Conservation (phyloP, 2,113 vertebrate species). For the Sialia sialis region DNA sequence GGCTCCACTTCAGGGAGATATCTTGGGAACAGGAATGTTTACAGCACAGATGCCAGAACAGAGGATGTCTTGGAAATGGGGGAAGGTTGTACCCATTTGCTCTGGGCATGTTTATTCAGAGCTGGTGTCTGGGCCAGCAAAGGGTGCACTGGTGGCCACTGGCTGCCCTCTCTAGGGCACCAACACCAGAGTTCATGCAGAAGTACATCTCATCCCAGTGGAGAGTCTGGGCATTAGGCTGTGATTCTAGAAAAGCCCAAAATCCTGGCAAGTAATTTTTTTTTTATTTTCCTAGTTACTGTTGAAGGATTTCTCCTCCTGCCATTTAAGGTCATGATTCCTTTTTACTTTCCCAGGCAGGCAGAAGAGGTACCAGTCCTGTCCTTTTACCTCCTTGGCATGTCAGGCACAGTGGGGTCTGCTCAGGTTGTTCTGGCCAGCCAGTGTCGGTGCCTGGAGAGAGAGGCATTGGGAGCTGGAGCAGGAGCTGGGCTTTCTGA, state of each 20-base stretch:
- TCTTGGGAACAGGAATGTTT: neutral
- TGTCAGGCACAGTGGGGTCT: neutral
- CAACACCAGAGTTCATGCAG: neutral
- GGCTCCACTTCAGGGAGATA: neutral
- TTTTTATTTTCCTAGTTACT: neutral
- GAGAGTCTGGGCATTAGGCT: neutral
- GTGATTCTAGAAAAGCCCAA: neutral
- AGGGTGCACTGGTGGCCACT: neutral
- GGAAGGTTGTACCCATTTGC: neutral
- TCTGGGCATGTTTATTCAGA: neutral
- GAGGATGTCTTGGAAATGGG: neutral
- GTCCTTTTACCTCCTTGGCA: accelerated
- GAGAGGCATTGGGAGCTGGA: neutral
- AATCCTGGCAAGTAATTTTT: neutral
- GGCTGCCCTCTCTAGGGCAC: neutral
- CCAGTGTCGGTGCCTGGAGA: neutral
- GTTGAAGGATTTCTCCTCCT: neutral
- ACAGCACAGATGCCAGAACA: neutral
- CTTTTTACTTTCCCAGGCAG: neutral
- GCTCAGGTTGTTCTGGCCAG: neutral
- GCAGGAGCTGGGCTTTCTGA: neutral
- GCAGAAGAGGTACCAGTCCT: neutral
- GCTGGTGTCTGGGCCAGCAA: neutral
- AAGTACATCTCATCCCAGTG: neutral
- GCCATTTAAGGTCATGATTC: neutral